phyloP scores from a whole-genome alignment of 2,888 invertebrate genomes.

The Gasteruption jaculator region DNA sequence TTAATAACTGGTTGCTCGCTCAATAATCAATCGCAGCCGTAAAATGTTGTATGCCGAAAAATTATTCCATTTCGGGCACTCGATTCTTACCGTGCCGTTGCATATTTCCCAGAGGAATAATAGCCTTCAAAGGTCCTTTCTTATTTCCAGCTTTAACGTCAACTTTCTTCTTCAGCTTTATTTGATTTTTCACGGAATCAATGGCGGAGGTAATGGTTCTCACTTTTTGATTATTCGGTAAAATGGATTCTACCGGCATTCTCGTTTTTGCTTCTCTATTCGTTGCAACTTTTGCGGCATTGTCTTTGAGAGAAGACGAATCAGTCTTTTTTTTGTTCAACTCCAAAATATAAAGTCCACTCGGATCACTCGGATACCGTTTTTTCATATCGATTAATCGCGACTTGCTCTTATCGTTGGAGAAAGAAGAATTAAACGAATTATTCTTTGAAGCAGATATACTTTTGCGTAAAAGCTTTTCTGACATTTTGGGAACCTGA shows the following conservation, averaged over 20 bases:
- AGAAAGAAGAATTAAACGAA: constrained; percentile 11
- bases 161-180: constrained; percentile 34
- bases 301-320: not conserved
- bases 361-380: constrained; percentile 34
- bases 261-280: constrained; percentile 13
- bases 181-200: constrained; percentile 32
- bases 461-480: constrained; percentile 27
- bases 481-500: too few relatives aligned
- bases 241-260: not conserved
- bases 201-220: constrained; percentile 21
- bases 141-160: constrained; percentile 27
- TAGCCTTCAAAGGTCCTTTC: constrained; percentile 44
- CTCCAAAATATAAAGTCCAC: constrained; percentile 3
- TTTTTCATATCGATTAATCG: constrained; percentile 27
- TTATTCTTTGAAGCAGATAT: constrained; percentile 19
- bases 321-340: not conserved
- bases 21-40: too few relatives aligned
- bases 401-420: constrained; percentile 20
- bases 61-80: not conserved
- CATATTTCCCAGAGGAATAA: constrained; percentile 43
- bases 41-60: too few relatives aligned
- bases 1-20: too few relatives aligned
- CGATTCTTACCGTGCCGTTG: constrained; percentile 35
- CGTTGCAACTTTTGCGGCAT: not conserved
- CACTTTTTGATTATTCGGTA: constrained; percentile 19